Percentiles rank a stretch among this genome's conserved stretches.
Conservation (phyloP, 2,888 invertebrate species). For the Caenorhabditis uteleia region DNA sequence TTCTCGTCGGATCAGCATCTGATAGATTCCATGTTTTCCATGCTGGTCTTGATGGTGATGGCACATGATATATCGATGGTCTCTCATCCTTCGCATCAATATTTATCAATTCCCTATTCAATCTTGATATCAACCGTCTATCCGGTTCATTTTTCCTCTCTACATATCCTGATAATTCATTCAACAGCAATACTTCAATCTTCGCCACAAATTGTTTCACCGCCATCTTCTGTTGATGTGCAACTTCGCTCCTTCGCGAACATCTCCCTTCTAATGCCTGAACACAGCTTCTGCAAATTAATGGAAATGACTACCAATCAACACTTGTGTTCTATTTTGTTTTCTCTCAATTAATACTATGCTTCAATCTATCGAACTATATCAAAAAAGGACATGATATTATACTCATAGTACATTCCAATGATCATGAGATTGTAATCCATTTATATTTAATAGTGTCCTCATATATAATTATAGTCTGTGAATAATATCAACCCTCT, state of each 20-base stretch:
- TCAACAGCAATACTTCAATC: slow-evolving; percentile 53
- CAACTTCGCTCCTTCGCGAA: slow-evolving; percentile 46
- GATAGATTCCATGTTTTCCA: slow-evolving; percentile 58
- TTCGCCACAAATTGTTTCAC: slow-evolving; percentile 56
- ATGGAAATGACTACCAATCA: too few species aligned
- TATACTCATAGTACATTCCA: too few species aligned
- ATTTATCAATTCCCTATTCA: slow-evolving; percentile 47
- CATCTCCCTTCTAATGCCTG: slow-evolving; percentile 57
- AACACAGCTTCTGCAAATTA: slow-evolving; percentile 41
- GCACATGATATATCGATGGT: slow-evolving; percentile 53
- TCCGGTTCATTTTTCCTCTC: slow-evolving; percentile 54
- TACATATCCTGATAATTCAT: slow-evolving; percentile 48
- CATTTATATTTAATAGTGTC: too few species aligned
- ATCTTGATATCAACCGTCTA: slow-evolving; percentile 43
- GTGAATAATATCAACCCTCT: not conserved
- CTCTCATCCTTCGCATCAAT: slow-evolving; percentile 45
- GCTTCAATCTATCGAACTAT: too few species aligned
- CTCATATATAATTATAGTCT: too few species aligned
- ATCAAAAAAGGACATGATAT: too few species aligned
- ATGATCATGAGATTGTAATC: too few species aligned
- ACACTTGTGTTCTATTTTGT: too few species aligned
- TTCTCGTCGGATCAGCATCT: slow-evolving; percentile 47
- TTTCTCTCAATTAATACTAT: too few species aligned
- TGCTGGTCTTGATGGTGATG: slow-evolving; percentile 53
- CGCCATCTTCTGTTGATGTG: slow-evolving; percentile 55